A percentile compares a stretch with the other conserved stretches of the same genome.
phyloP scores from a whole-genome alignment of 2,113 vertebrate genomes.

The Clarias gariepinus region DNA sequence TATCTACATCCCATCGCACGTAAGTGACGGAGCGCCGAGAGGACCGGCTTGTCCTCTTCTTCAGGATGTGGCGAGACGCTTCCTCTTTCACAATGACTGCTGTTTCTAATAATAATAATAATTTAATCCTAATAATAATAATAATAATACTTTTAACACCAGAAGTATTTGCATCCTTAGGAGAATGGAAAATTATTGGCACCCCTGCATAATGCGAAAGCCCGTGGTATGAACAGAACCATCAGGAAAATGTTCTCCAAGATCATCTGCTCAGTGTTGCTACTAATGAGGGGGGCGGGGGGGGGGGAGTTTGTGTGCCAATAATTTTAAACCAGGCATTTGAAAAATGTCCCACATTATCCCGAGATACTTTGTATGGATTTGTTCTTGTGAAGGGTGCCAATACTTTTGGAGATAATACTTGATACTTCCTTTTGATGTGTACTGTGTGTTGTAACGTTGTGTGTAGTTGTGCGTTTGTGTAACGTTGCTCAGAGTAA shows the following conservation, averaged over 20 bases:
- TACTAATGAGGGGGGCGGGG: neutral
- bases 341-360: neutral
- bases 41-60: constrained; percentile 27
- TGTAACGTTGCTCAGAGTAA: constrained; percentile 18
- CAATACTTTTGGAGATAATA: neutral
- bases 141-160: neutral
- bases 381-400: too few relatives aligned
- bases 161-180: neutral
- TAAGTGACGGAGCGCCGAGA: constrained; percentile 72
- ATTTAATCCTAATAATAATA: neutral
- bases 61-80: constrained; percentile 21
- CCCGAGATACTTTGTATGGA: too few relatives aligned
- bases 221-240: neutral
- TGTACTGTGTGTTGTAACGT: neutral
- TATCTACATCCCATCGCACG: constrained; percentile 98
- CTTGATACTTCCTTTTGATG: neutral
- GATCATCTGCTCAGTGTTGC: neutral
- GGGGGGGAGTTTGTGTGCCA: too few relatives aligned
- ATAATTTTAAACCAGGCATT: neutral
- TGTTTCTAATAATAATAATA: neutral
- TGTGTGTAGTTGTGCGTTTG: neutral
- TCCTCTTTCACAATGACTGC: constrained; percentile 17
- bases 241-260: neutral
- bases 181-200: neutral
- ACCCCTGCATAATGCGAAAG: neutral